phyloP scores from a whole-genome alignment of 2,888 invertebrate genomes.

The Megaustenia siamemsis region DNA sequence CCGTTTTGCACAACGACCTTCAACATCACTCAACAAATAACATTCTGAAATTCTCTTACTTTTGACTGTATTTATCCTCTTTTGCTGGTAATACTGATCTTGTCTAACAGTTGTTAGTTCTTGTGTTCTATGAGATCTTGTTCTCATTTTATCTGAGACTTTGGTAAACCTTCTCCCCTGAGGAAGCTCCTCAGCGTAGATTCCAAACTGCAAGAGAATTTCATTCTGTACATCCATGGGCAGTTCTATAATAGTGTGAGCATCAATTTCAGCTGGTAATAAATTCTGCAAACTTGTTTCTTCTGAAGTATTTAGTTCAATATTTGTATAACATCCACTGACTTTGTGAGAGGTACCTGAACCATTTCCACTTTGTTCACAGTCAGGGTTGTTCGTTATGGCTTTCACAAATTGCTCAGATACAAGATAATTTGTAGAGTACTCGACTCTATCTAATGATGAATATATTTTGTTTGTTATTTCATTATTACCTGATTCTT shows the following conservation, averaged over 20 bases:
- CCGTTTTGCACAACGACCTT: background rate
- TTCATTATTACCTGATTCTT: background rate
- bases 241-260: slow-evolving; percentile 61
- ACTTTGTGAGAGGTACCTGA: too few species aligned
- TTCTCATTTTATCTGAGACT: background rate
- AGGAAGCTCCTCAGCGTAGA: slow-evolving; percentile 7
- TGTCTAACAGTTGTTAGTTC: background rate
- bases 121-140: background rate
- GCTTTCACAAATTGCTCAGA: background rate
- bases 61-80: background rate
- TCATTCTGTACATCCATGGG: slow-evolving; percentile 68
- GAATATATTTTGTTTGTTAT: background rate
- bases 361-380: background rate
- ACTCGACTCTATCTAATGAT: background rate
- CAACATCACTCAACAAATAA: background rate
- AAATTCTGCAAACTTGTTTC: background rate
- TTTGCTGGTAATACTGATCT: background rate
- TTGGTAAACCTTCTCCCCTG: slow-evolving; percentile 16
- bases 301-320: background rate
- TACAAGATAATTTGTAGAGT: background rate
- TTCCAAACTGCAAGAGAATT: slow-evolving; percentile 54
- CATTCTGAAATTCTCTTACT: background rate
- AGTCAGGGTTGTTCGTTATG: background rate
- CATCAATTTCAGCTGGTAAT: slow-evolving; percentile 62
- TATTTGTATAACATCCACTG: too few species aligned